Conservation (phyloP, 30 jellyfish, hydroid and myxozoan species). For the Haliclystus octoradiatus region DNA sequence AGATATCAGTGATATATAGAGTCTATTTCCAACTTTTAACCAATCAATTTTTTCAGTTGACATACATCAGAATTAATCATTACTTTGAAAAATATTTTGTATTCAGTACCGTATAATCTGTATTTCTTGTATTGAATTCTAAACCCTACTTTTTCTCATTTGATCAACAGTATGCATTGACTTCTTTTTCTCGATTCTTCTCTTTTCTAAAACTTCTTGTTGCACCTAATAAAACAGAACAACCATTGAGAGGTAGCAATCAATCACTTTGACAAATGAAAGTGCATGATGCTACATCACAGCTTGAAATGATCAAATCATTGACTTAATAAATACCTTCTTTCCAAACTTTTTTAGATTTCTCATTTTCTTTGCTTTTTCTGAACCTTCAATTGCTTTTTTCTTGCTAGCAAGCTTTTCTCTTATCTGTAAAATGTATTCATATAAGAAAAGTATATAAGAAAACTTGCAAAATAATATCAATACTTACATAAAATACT, state of each 20-base stretch:
- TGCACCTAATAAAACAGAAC: conserved; percentile 41
- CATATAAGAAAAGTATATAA: too few relatives aligned
- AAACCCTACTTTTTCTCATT: conserved; percentile 74
- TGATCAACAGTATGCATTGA: conserved; percentile 74
- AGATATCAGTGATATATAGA: too few relatives aligned
- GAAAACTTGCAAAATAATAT: too few relatives aligned
- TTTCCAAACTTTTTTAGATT: conserved; percentile 86
- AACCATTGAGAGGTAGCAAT: neutral
- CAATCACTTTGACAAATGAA: neutral
- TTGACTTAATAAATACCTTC: conserved; percentile 28
- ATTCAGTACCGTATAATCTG: too few relatives aligned
- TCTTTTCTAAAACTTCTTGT: conserved; percentile 71
- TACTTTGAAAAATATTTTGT: too few relatives aligned
- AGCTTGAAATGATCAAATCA: neutral
- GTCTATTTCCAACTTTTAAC: too few relatives aligned
- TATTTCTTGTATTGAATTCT: too few relatives aligned
- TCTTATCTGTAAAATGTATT: conserved; percentile 49
- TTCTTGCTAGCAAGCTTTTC: conserved; percentile 60
- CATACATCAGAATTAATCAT: too few relatives aligned
- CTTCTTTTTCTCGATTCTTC: conserved; percentile 76
- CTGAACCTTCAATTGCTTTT: conserved; percentile 79
- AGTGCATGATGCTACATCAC: neutral
- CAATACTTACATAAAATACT: too few relatives aligned
- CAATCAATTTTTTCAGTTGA: too few relatives aligned
- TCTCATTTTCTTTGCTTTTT: conserved; percentile 75